A percentile compares a stretch with the other conserved stretches of the same genome.
Evolutionary conservation across 2,797 vertebrate genomes (phyloP).

Genomic region (Peromyscus nudipes): DNA sequence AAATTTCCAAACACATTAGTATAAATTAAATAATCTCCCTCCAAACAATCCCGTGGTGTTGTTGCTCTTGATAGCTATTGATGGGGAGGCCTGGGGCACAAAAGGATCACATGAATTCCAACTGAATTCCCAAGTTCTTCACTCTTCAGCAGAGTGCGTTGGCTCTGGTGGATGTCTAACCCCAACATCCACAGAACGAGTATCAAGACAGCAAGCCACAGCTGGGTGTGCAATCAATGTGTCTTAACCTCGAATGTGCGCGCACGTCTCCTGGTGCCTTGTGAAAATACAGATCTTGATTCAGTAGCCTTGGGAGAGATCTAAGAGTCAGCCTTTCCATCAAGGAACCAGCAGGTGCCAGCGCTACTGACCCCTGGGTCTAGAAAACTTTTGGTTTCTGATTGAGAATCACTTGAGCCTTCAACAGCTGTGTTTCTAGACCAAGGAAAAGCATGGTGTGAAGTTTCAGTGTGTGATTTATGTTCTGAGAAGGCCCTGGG

Average conservation of each 20-base stretch:
- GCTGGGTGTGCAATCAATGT: background rate
- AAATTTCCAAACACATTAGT: background rate
- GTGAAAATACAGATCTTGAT: constrained; percentile 21
- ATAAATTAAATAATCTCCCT: background rate
- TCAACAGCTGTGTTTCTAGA: background rate
- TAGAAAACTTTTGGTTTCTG: background rate
- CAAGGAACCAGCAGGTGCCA: background rate
- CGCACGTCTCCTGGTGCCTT: background rate
- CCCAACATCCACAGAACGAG: background rate
- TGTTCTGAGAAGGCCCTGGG: background rate
- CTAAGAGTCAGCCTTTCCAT: background rate
- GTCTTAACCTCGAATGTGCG: background rate
- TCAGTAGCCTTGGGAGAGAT: background rate
- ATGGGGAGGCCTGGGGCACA: background rate
- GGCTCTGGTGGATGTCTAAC: background rate
- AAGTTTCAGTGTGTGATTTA: background rate
- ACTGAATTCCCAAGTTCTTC: constrained; percentile 2
- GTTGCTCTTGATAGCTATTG: background rate
- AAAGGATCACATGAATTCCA: background rate
- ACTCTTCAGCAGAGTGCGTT: background rate
- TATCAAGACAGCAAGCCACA: background rate
- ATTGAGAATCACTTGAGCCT: background rate
- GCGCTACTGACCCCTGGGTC: background rate
- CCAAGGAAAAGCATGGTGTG: background rate
- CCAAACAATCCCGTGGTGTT: background rate